A percentile compares a stretch with the other conserved stretches of the same genome.
Conservation (phyloP, 23 tunicate genomes). For the Oikopleura dioica region DNA sequence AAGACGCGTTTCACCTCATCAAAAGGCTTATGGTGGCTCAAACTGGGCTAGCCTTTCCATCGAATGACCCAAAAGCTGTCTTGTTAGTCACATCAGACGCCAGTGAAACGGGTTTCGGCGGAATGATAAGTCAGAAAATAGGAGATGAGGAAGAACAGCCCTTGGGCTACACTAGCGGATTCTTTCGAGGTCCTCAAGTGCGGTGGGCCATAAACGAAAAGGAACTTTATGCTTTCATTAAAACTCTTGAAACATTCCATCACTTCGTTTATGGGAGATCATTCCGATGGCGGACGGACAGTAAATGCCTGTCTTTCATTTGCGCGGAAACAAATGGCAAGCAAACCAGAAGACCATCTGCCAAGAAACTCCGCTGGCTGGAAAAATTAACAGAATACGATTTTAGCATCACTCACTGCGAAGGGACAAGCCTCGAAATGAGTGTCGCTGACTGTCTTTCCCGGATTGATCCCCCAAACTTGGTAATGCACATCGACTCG, state of each 20-base stretch:
- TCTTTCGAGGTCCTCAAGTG: neutral
- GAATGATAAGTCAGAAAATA: no score
- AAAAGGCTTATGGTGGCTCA: neutral
- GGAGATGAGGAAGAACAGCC: neutral
- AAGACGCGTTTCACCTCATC: neutral
- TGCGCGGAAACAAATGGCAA: neutral
- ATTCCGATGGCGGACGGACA: neutral
- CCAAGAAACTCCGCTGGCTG: neutral
- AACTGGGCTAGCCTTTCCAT: neutral
- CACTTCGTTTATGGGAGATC: neutral
- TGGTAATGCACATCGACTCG: no score
- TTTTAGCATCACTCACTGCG: neutral
- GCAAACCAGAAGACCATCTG: neutral
- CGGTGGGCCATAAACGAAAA: neutral
- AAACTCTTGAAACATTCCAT: neutral
- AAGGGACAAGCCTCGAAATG: neutral
- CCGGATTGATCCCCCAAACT: neutral
- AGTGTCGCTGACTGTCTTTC: neutral
- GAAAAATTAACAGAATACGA: neutral
- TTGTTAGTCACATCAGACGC: neutral
- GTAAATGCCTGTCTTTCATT: neutral
- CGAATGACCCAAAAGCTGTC: neutral
- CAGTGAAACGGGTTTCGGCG: neutral
- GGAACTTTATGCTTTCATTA: neutral
- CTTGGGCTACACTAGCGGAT: neutral